phyloP scores from a whole-genome alignment of 92 coral and sea anemone genomes.

The Palythoa caribaeorum region DNA sequence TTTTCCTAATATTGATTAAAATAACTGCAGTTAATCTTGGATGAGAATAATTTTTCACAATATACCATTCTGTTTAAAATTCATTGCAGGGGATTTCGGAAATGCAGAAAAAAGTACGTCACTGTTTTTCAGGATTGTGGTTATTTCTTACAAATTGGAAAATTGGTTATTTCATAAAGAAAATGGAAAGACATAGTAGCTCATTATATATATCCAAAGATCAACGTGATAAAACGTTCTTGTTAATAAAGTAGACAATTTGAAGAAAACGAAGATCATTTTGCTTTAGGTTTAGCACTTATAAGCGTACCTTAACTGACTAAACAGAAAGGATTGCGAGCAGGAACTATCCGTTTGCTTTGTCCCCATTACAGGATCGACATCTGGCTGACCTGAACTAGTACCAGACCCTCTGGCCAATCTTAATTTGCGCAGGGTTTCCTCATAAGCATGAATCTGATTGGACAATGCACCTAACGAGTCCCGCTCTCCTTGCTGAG shows the following conservation, averaged over 20 bases:
- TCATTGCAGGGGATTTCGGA: neutral
- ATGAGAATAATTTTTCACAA: neutral
- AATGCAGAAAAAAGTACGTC: neutral
- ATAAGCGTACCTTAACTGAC: conserved; percentile 75
- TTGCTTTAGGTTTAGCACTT: neutral
- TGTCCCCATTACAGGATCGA: conserved; percentile 1
- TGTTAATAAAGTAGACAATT: neutral
- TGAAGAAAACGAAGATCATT: neutral
- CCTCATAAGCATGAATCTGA: conserved; percentile 56
- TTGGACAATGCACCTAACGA: conserved; percentile 20
- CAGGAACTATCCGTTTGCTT: conserved; percentile 36
- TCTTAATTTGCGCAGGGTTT: conserved; percentile 31
- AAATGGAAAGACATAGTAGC: neutral
- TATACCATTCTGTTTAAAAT: neutral
- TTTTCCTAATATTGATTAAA: conserved; percentile 64
- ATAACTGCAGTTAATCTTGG: neutral
- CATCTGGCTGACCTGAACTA: neutral
- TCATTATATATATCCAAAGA: neutral
- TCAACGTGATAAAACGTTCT: neutral
- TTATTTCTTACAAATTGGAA: too few species aligned
- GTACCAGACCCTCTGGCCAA: conserved; percentile 2
- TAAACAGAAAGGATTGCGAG: conserved; percentile 76
- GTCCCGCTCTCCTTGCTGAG: neutral
- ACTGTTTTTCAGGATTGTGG: neutral
- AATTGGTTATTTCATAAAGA: neutral